These are phyloP conservation scores for Helarctos malayanus DNA, from an alignment of 2,797 vertebrate genomes.

Conservation along the genomic window DNA sequence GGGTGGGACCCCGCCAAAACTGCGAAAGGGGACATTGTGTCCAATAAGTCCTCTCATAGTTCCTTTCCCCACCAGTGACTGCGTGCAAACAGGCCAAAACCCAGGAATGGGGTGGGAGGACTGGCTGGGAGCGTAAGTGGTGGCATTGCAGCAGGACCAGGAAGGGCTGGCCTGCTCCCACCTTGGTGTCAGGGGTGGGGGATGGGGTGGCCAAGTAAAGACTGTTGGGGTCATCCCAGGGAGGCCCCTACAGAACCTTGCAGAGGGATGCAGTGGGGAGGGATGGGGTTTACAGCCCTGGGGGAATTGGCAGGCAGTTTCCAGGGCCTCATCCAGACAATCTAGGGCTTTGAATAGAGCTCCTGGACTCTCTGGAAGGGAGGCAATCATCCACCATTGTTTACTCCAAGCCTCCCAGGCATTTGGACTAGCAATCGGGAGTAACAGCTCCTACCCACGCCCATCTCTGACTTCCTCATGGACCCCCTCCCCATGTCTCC, in stretches of 20 bases:
- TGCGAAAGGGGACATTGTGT: not conserved
- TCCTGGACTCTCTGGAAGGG: not conserved
- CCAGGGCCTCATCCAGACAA: not conserved
- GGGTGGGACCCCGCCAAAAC: not conserved
- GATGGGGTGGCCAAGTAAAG: not conserved
- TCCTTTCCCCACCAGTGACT: not conserved
- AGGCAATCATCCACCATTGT: not conserved
- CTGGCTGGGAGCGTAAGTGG: accelerated
- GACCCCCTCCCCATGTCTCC: not conserved
- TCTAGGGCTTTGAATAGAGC: not conserved
- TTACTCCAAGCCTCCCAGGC: not conserved
- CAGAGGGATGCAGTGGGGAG: not conserved
- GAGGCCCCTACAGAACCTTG: not conserved
- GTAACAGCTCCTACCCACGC: not conserved
- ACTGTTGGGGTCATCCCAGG: not conserved
- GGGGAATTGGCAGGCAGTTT: not conserved
- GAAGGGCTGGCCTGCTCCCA: not conserved
- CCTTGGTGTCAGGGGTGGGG: not conserved
- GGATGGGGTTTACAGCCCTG: not conserved
- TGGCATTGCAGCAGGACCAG: not conserved
- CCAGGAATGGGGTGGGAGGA: not conserved
- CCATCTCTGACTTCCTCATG: not conserved
- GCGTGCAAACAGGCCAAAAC: not conserved
- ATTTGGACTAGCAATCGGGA: not conserved
- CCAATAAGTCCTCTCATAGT: not conserved